Evolutionary conservation across 2,113 vertebrate species (phyloP).

Genomic region (Catharus minimus): DNA sequence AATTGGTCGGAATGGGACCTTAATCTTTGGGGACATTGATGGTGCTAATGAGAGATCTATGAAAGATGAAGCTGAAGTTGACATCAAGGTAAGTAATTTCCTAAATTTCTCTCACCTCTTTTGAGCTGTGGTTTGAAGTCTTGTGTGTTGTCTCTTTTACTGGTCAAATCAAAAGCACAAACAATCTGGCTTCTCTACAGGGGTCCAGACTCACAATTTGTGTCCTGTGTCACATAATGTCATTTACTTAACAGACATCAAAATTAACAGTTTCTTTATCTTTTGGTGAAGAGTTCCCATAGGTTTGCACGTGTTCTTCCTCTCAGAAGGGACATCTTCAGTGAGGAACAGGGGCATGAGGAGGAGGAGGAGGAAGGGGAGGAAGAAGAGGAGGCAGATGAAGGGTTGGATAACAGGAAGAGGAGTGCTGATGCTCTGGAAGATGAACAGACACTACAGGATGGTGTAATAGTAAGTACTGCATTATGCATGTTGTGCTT

Average conservation of each 20-base stretch:
- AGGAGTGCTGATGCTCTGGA: constrained; percentile 58
- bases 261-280: constrained; percentile 41
- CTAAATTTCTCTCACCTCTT: neutral
- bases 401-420: constrained; percentile 78
- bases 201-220: neutral
- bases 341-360: constrained; percentile 63
- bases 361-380: constrained; percentile 61
- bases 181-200: neutral
- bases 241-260: neutral
- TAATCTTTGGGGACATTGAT: constrained; percentile 89
- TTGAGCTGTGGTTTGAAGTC: neutral
- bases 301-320: constrained; percentile 78
- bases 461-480: constrained; percentile 81
- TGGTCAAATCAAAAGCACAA: neutral
- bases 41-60: constrained; percentile 66
- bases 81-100: constrained; percentile 83
- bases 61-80: constrained; percentile 87
- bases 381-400: constrained; percentile 63
- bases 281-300: constrained; percentile 76
- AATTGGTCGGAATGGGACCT: constrained; percentile 88
- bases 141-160: neutral
- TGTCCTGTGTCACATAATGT: neutral
- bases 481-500: neutral
- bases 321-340: constrained; percentile 75
- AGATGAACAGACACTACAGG: constrained; percentile 74